Conservation (phyloP, 2,888 invertebrate species). For the Brachyptera risi region DNA sequence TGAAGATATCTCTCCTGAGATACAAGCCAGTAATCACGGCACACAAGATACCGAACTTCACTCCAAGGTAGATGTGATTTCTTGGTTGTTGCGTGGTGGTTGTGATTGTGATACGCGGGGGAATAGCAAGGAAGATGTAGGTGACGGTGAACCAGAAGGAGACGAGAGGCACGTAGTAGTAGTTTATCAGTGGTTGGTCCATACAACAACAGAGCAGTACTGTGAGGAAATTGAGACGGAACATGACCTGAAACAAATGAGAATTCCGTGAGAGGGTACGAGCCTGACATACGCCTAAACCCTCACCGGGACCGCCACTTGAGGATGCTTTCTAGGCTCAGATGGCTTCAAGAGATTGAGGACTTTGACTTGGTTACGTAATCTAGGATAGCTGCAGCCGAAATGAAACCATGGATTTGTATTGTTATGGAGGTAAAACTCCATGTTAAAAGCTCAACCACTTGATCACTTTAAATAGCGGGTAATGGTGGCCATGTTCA, state of each 20-base stretch:
- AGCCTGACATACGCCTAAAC: no score
- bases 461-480: no score
- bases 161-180: constrained; percentile 91
- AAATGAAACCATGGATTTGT: no score
- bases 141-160: constrained; percentile 87
- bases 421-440: no score
- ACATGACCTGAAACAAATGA: constrained; percentile 72
- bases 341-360: no score
- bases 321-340: no score
- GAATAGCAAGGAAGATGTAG: constrained; percentile 68
- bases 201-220: constrained; percentile 88
- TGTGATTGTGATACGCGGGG: constrained; percentile 74
- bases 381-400: no score
- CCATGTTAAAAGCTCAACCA: no score
- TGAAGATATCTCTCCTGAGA: constrained; percentile 94
- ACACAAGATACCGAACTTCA: constrained; percentile 81
- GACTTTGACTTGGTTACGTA: no score
- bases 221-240: constrained; percentile 86
- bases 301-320: no score
- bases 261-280: no score
- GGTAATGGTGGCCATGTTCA: no score
- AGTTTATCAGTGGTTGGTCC: constrained; percentile 97
- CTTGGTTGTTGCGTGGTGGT: constrained; percentile 72
- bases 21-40: constrained; percentile 85
- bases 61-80: constrained; percentile 80